Conservation (phyloP, 2,888 invertebrate species). For the Epinotia bilunana region DNA sequence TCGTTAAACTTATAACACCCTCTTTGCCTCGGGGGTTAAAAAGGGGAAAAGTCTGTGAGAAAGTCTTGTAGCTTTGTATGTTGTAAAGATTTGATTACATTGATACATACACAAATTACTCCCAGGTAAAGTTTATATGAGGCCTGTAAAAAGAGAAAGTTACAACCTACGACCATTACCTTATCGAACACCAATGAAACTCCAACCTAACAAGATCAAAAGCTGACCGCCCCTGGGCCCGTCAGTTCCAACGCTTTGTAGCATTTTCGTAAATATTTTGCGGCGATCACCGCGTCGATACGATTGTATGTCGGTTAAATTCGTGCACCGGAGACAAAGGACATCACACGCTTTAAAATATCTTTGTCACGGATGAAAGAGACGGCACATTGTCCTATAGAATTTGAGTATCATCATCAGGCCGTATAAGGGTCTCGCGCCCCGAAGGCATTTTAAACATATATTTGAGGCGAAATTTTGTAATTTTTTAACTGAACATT, state of each 20-base stretch:
- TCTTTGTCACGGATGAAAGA: conserved; percentile 24
- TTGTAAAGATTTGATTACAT: too few relatives aligned
- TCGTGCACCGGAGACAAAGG: conserved; percentile 68
- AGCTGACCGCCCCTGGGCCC: conserved; percentile 59
- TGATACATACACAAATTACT: too few relatives aligned
- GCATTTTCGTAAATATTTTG: conserved; percentile 78
- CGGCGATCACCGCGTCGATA: conserved; percentile 60
- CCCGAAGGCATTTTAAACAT: not conserved
- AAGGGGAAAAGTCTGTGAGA: too few relatives aligned
- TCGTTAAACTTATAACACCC: too few relatives aligned
- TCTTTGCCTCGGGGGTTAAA: too few relatives aligned
- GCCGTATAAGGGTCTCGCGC: not conserved
- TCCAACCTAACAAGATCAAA: conserved; percentile 67
- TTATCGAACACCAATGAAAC: conserved; percentile 49
- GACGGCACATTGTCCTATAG: conserved; percentile 1
- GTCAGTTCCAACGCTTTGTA: conserved; percentile 56
- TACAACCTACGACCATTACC: not conserved
- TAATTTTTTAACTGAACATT: not conserved
- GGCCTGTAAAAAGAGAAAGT: too few relatives aligned
- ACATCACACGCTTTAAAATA: conserved; percentile 49
- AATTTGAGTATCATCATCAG: conserved; percentile 16
- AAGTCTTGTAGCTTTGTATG: too few relatives aligned
- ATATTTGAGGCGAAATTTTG: not conserved
- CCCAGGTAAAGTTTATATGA: too few relatives aligned
- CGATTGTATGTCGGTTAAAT: conserved; percentile 51